A percentile compares a stretch with the other conserved stretches of the same genome.
These are phyloP conservation scores for Argyrosomus japonicus DNA, from an alignment of 2,113 vertebrate species.

Conservation along the genomic window DNA sequence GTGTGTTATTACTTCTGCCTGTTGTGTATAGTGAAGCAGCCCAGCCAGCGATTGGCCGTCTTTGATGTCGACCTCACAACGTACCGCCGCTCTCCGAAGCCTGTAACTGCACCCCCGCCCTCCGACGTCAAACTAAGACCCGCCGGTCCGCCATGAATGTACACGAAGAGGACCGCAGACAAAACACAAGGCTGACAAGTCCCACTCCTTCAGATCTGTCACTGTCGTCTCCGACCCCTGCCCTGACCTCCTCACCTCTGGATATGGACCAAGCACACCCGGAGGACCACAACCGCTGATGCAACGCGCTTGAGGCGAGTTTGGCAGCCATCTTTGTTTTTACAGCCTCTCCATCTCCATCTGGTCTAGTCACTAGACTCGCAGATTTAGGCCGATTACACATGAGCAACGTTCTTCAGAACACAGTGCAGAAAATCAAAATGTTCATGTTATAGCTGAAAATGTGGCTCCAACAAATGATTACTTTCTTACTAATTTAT, in stretches of 20 bases:
- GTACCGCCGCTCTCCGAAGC: slow-evolving; percentile 23
- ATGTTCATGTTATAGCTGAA: neutral
- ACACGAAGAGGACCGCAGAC: slow-evolving; percentile 47
- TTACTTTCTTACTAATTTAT: neutral
- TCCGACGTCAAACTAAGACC: slow-evolving; percentile 46
- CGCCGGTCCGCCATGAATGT: slow-evolving; percentile 19
- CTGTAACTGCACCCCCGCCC: slow-evolving; percentile 24
- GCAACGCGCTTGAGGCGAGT: slow-evolving; percentile 25
- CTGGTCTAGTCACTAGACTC: neutral
- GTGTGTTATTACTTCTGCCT: slow-evolving; percentile 47
- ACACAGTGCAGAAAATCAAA: neutral
- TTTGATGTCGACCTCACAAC: slow-evolving; percentile 57
- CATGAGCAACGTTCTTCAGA: neutral
- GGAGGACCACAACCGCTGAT: slow-evolving; percentile 41
- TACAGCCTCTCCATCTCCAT: slow-evolving; percentile 41
- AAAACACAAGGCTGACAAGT: slow-evolving; percentile 57
- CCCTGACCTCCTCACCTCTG: slow-evolving; percentile 14
- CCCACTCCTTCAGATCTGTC: slow-evolving; percentile 15
- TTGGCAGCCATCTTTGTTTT: slow-evolving; percentile 62
- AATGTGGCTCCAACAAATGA: no score
- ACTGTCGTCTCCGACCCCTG: slow-evolving; percentile 2
- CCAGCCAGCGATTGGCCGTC: slow-evolving; percentile 9
- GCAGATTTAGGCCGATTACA: neutral
- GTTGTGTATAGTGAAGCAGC: slow-evolving; percentile 28
- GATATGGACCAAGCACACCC: slow-evolving; percentile 35